These are phyloP conservation scores for Coelopa frigida DNA, from an alignment of 1,140 invertebrate genomes.

Conservation along the genomic window DNA sequence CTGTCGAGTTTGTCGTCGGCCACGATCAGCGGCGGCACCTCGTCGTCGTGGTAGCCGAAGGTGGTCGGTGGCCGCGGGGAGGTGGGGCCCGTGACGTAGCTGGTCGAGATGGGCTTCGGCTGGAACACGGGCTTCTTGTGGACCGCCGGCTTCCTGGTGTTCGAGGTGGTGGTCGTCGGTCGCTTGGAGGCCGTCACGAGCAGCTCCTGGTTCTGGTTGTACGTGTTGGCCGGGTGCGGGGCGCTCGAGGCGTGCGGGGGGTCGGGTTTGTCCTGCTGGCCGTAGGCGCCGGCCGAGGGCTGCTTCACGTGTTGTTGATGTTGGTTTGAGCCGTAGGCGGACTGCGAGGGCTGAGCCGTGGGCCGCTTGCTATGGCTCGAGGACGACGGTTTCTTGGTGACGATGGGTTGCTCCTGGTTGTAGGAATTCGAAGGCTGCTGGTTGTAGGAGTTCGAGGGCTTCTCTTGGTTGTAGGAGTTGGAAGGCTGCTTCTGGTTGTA, in stretches of 20 bases:
- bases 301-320: neutral
- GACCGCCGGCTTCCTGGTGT: neutral
- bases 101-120: slow-evolving; percentile 49
- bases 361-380: too few species aligned
- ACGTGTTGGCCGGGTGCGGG: neutral
- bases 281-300: neutral
- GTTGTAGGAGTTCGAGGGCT: neutral
- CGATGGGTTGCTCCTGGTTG: neutral
- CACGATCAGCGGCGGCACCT: slow-evolving; percentile 35
- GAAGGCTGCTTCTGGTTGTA: neutral
- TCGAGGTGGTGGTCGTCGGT: neutral
- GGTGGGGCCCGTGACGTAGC: slow-evolving; percentile 51
- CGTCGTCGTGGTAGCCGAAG: slow-evolving; percentile 34
- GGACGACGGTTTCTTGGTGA: too few species aligned
- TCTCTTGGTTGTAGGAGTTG: slow-evolving; percentile 6
- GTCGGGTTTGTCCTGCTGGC: slow-evolving; percentile 4
- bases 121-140: neutral
- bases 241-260: too few species aligned
- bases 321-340: neutral
- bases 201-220: slow-evolving; percentile 6
- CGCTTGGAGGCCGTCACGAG: neutral
- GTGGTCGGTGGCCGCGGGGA: slow-evolving; percentile 31
- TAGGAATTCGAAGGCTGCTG: neutral
- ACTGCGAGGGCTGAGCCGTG: too few species aligned
- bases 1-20: slow-evolving; percentile 39